Evolutionary conservation across 2,113 vertebrate species (phyloP).

Genomic region (Sula dactylatra): DNA sequence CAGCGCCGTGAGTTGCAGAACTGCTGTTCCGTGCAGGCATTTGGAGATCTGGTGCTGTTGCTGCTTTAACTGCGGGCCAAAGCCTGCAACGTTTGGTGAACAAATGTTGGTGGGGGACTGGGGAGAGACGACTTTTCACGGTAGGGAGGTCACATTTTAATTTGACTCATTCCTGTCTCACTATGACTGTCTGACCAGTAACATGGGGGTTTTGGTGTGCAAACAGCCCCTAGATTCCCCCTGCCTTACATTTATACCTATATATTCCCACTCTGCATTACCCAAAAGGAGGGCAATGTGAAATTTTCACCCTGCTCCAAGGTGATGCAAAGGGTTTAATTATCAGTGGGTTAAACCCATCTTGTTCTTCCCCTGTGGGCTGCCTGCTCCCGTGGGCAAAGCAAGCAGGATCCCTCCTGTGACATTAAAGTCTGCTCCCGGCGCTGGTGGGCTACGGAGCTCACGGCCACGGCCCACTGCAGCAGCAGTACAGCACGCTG

Average conservation of each 20-base stretch:
- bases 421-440: background rate
- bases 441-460: background rate
- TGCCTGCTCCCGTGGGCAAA: background rate
- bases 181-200: background rate
- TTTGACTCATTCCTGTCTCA: conserved; percentile 16
- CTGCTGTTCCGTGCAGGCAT: background rate
- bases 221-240: background rate
- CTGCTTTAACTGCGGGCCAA: background rate
- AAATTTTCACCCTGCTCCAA: background rate
- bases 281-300: background rate
- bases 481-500: background rate
- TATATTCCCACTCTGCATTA: background rate
- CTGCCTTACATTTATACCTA: background rate
- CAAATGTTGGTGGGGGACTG: background rate
- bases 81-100: background rate
- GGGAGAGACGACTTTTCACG: background rate
- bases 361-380: background rate
- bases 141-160: background rate
- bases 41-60: background rate
- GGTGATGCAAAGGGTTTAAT: background rate
- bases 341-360: background rate
- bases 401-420: background rate
- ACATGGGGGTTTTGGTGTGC: background rate
- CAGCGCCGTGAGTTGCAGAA: background rate
- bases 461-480: background rate